Conservation (phyloP, 2,113 vertebrate genomes). For the Arizona elegans region DNA sequence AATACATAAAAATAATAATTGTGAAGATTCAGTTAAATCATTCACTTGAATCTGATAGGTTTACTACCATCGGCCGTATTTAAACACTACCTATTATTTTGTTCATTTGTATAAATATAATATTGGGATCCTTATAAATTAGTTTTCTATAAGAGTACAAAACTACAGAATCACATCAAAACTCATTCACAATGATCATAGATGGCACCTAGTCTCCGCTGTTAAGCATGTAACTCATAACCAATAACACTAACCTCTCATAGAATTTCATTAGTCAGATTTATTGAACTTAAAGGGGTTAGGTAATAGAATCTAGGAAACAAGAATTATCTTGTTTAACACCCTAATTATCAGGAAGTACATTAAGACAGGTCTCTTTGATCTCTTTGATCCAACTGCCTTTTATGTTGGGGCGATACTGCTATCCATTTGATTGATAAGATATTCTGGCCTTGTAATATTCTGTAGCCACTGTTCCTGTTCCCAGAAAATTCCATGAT, state of each 20-base stretch:
- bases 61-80: not conserved
- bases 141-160: not conserved
- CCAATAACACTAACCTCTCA: not conserved
- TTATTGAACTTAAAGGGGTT: not conserved
- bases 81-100: not conserved
- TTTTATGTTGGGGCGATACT: not conserved
- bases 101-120: not conserved
- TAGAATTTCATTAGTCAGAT: not conserved
- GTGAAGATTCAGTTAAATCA: not conserved
- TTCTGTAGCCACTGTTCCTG: not conserved
- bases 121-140: not conserved
- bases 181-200: not conserved
- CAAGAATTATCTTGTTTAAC: not conserved
- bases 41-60: not conserved
- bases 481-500: not conserved
- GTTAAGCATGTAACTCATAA: not conserved
- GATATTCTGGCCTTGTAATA: not conserved
- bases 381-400: not conserved
- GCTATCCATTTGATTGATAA: not conserved
- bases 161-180: not conserved
- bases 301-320: not conserved
- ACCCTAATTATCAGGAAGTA: not conserved
- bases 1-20: not conserved
- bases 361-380: not conserved
- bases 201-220: not conserved